Base-by-base conservation (phyloP, 2,888 invertebrate genomes). In the Altica lythri region DNA sequence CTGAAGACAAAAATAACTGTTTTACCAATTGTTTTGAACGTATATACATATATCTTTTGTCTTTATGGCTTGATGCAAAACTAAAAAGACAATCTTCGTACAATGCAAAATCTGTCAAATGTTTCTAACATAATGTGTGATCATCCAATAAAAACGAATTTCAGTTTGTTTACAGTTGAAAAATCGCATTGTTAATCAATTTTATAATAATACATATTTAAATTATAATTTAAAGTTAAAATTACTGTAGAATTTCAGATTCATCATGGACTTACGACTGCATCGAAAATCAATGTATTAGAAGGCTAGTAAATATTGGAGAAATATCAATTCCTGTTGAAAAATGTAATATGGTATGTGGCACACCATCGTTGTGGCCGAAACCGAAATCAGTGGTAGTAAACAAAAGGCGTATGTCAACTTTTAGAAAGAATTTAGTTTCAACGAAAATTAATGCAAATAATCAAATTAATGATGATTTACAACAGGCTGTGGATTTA, bases 261-360 rank as follows among this genome's bases (percentile, higher is more conserved):
- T 2, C 46, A 27, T 9, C 22, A 18, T 89, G 88, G 88, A 85
- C 86, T 1, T 89, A 88, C 82, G 79, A 82, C 14, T 89, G 89
- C 70, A 81, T 83, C 34, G 74, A 78, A 14, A 80, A 83, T 57
- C 79, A 82, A 60, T 89, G 89, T 76, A 83, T 85, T 58, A 72
- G 75, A 46, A 73, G 77, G 47, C 70, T 75, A 38, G 71, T 77
- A 46, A 75, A 74, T 1, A 57, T 60, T 32, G 72, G 77, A 45
- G 75, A 73, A 13, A 66, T 76, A 4, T 75, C 77, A 63, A 68
- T 71, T 9, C 84, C 86, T 4, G 77, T 88, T 60, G 81, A 82
- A 40, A 86, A 86, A 6, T 90, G 90, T 74, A 84, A 85, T 62
- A 88, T 89, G 81, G 79, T 86, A 6, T 90, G 90, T 72, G 84